These are phyloP conservation scores for Clarias pachynema DNA, from an alignment of 2,797 vertebrate species.

Conservation along the genomic window DNA sequence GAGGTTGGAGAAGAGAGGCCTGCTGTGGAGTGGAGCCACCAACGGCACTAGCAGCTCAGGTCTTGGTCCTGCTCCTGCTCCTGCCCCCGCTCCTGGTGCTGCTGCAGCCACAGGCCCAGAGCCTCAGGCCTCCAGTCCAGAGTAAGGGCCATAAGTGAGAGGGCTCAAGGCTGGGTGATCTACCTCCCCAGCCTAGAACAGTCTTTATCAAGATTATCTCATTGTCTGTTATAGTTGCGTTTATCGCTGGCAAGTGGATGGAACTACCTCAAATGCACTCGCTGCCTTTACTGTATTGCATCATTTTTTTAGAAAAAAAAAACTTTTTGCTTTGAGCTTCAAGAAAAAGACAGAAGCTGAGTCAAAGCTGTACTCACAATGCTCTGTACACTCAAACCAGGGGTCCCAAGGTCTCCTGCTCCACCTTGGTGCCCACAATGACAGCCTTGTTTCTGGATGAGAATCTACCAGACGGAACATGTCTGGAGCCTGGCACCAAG, in stretches of 20 bases:
- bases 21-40: conserved; percentile 86
- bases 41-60: conserved; percentile 76
- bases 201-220: conserved; percentile 60
- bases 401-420: conserved; percentile 84
- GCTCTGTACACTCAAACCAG: conserved; percentile 75
- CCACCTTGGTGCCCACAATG: conserved; percentile 88
- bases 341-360: conserved; percentile 68
- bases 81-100: conserved; percentile 71
- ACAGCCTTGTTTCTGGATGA: conserved; percentile 98
- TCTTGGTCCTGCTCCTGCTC: conserved; percentile 65
- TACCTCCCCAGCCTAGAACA: conserved; percentile 59
- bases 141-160: conserved; percentile 81
- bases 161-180: conserved; percentile 58
- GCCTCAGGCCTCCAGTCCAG: conserved; percentile 82
- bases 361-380: conserved; percentile 62
- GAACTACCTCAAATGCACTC: conserved; percentile 83
- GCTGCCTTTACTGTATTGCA: conserved; percentile 70
- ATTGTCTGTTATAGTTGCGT: conserved; percentile 66
- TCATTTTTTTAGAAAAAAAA: conserved; percentile 52
- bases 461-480: conserved; percentile 96
- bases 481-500: conserved; percentile 89
- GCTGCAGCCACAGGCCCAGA: conserved; percentile 79
- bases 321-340: conserved; percentile 74
- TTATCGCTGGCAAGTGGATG: conserved; percentile 81
- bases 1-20: conserved; percentile 91